Conservation (phyloP, 2,797 vertebrate species). For the Parauchenoglanis punctatus region DNA sequence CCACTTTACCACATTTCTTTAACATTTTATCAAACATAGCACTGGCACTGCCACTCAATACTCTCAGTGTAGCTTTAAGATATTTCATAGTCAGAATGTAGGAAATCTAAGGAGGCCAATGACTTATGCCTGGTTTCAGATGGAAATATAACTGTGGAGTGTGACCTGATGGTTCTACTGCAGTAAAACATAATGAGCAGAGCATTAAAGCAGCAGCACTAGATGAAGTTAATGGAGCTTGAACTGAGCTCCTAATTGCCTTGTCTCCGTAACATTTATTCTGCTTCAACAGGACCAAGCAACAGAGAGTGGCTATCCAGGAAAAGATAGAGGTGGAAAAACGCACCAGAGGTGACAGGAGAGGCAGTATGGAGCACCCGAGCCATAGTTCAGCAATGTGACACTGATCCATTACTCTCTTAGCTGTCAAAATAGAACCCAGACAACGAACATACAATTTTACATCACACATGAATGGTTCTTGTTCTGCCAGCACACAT, state of each 20-base stretch:
- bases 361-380: slow-evolving; percentile 1
- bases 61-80: slow-evolving; percentile 20
- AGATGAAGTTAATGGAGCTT: slow-evolving; percentile 94
- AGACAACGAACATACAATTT: slow-evolving; percentile 15
- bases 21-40: not conserved
- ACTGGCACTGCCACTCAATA: not conserved
- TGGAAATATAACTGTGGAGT: slow-evolving; percentile 56
- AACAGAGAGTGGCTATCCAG: slow-evolving; percentile 88
- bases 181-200: slow-evolving; percentile 62
- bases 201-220: slow-evolving; percentile 77
- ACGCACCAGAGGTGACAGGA: slow-evolving; percentile 31
- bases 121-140: slow-evolving; percentile 54
- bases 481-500: slow-evolving; percentile 17
- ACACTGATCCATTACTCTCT: slow-evolving; percentile 9
- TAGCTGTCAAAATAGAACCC: slow-evolving; percentile 26
- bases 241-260: slow-evolving; percentile 93
- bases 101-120: slow-evolving; percentile 37
- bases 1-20: not conserved
- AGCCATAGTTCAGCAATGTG: slow-evolving; percentile 13
- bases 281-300: slow-evolving; percentile 91
- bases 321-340: slow-evolving; percentile 60
- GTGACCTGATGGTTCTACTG: slow-evolving; percentile 56
- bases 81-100: slow-evolving; percentile 37
- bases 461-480: slow-evolving; percentile 8
- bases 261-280: slow-evolving; percentile 93